Evolutionary conservation across 2,797 vertebrate genomes (phyloP).

Genomic region (Pempheris klunzingeri): DNA sequence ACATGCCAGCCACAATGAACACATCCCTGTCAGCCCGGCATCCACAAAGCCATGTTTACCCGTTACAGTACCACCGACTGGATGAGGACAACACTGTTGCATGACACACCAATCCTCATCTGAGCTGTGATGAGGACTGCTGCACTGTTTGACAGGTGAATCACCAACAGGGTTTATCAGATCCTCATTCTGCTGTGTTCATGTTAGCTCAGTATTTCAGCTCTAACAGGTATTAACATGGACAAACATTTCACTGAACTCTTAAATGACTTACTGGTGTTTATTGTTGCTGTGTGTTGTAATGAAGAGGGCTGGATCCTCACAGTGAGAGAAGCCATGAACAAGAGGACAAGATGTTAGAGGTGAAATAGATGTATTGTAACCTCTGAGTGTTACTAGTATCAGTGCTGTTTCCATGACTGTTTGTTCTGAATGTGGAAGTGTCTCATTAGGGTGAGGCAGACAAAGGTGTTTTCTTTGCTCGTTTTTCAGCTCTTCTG

Average conservation of each 20-base stretch:
- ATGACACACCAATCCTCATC: conserved; percentile 12
- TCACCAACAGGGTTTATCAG: neutral
- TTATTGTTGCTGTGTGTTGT: conserved; percentile 28
- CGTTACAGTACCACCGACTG: neutral
- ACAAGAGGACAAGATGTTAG: conserved; percentile 19
- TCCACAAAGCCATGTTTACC: neutral
- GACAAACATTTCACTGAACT: conserved; percentile 30
- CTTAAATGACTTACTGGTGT: conserved; percentile 31
- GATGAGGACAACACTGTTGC: neutral
- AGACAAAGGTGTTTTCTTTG: conserved; percentile 34
- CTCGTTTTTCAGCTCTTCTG: conserved; percentile 19
- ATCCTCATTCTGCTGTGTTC: neutral
- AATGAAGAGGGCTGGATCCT: conserved; percentile 74
- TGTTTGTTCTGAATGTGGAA: conserved; percentile 30
- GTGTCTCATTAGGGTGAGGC: conserved; percentile 26
- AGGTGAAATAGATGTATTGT: conserved; percentile 47
- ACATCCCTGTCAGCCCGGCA: neutral
- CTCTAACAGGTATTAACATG: conserved; percentile 42
- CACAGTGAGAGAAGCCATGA: conserved; percentile 1
- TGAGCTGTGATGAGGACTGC: conserved; percentile 11
- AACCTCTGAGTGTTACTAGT: conserved; percentile 24
- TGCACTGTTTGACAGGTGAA: conserved; percentile 8
- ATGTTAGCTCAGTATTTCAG: conserved; percentile 18
- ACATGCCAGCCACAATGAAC: neutral
- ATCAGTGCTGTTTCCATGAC: neutral